Conservation (phyloP, 1,140 invertebrate species). For the Araneus ventricosus region DNA sequence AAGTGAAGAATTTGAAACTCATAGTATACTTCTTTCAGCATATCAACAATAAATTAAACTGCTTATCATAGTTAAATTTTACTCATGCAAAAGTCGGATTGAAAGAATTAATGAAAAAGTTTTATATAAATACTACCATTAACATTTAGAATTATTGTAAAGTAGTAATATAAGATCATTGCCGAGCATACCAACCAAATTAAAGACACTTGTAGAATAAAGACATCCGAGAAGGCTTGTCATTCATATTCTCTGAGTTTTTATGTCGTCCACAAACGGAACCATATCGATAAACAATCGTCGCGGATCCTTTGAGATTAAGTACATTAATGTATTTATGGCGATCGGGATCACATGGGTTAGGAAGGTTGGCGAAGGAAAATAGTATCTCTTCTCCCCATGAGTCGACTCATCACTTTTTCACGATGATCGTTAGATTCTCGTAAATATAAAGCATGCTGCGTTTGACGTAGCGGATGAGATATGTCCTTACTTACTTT, state of each 20-base stretch:
- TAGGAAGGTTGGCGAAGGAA: not conserved
- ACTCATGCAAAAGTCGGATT: no score
- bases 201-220: not conserved
- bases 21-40: no score
- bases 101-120: no score
- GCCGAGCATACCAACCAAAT: no score
- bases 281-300: not conserved
- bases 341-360: not conserved
- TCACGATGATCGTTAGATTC: not conserved
- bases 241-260: not conserved
- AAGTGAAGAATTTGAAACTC: no score
- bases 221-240: not conserved
- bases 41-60: no score
- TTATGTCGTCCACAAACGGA: not conserved
- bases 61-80: no score
- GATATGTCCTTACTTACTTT: not conserved
- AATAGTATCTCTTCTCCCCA: not conserved
- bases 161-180: no score
- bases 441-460: not conserved
- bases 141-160: no score
- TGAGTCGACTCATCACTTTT: not conserved
- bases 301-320: not conserved
- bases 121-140: no score
- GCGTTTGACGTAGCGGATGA: not conserved
- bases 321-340: slow-evolving; percentile 16